Conservation (phyloP, 2,113 vertebrate species). For the Narcine bancroftii region DNA sequence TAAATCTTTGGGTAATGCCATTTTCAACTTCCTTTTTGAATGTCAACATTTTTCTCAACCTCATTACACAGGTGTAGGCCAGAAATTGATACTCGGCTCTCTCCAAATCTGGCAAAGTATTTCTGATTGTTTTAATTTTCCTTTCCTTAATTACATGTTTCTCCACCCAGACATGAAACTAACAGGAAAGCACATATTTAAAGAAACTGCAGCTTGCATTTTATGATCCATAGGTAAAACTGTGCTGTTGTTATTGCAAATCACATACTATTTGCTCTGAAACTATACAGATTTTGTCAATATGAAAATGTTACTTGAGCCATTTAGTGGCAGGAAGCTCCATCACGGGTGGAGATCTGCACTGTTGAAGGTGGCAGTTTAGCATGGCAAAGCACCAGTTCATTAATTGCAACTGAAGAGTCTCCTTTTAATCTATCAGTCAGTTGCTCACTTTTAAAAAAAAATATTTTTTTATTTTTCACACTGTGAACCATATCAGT, state of each 20-base stretch:
- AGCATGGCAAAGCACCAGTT: neutral
- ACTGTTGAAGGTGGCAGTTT: neutral
- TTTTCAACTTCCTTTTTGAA: neutral
- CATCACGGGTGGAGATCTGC: too few relatives aligned
- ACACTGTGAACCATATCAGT: too few relatives aligned
- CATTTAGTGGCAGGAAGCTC: neutral
- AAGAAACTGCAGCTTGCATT: neutral
- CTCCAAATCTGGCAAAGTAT: neutral
- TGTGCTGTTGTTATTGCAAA: neutral
- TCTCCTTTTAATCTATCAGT: too few relatives aligned
- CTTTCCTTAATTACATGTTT: neutral
- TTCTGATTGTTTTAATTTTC: neutral
- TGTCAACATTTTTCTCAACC: neutral
- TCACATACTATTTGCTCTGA: neutral
- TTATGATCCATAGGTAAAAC: neutral
- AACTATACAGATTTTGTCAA: neutral
- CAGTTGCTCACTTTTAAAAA: too few relatives aligned
- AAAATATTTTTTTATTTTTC: too few relatives aligned
- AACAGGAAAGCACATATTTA: neutral
- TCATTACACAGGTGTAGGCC: neutral
- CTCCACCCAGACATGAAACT: neutral
- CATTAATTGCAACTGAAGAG: neutral
- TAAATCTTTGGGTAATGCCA: neutral
- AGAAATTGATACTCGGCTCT: neutral
- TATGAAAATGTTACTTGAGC: neutral